Evolutionary conservation across 2,888 invertebrate genomes (phyloP), one percentile per base, ranked within the genome.

Genomic region (Aphrophora alni): DNA sequence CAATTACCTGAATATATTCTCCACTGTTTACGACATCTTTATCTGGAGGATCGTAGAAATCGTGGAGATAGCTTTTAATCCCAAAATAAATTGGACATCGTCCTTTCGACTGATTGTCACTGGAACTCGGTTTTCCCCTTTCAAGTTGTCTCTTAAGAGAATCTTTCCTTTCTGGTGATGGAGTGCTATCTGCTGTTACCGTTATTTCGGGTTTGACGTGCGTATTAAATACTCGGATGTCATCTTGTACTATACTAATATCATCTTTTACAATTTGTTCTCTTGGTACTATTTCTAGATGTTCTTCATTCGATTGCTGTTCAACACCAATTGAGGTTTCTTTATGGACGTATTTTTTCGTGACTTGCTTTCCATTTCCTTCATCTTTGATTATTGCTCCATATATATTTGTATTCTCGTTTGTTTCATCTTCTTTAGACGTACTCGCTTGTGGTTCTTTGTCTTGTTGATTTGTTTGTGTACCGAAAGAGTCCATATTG

Each of bases 21-120:
- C 81, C 81, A 25, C 81, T 81, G 33, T 78, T 81, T 0, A 81
- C 51, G 14, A 81, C 51, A 27, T 78, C 72, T 38, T 71, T 78
- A 51, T 81, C 81, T 5, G 81, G 81, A 1, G 78, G 81, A 26
- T 81, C 70, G 71, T 81, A 81, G 72, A 81, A 81, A 68, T 78
- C 68, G 44, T 81, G 75, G 21, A 81, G 70, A 75, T 81, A 81
- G 28, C 81, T 81, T 75, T 75, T 81, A 44, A 81, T 81, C 24
- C 81, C 81, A 71, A 78, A 81, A 72, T 81, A 81, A 59, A 59
- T 59, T 14, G 59, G 59, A 59, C 59, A 59, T 59, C 21, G 12
- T 21, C n/a, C 59, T 21, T 59, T 59, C 2, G 59, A 3, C 4
- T 59, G 59, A 2, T 59, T 59, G 4, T 59, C 59, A 14, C 14